These are phyloP conservation scores for Ferrisia virgata DNA, from an alignment of 2,888 invertebrate genomes.

Conservation along the genomic window DNA sequence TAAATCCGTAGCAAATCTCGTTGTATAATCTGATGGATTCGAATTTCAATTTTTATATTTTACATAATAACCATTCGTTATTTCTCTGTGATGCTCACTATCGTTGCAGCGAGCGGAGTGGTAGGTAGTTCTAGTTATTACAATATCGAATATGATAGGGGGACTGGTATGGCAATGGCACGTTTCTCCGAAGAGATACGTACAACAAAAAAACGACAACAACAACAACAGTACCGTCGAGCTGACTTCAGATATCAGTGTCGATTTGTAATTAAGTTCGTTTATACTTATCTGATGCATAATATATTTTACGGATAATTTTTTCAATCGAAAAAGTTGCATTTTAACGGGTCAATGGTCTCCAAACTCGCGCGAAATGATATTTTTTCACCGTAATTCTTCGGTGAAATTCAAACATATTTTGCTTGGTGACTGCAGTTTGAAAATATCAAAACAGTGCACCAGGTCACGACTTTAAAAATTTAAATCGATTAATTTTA, in stretches of 20 bases:
- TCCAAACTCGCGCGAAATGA: too few relatives aligned
- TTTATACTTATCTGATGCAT: constrained; percentile 30
- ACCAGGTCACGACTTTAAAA: too few relatives aligned
- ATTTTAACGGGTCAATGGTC: too few relatives aligned
- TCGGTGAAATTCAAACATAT: too few relatives aligned
- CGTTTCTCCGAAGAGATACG: not conserved
- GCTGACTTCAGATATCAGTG: constrained; percentile 2
- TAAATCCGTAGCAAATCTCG: constrained; percentile 6
- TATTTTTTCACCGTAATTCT: too few relatives aligned
- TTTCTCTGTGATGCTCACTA: not conserved
- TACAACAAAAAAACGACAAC: too few relatives aligned
- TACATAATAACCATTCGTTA: constrained; percentile 22
- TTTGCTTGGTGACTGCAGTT: too few relatives aligned
- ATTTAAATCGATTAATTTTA: too few relatives aligned
- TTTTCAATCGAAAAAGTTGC: not conserved
- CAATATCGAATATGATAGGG: not conserved
- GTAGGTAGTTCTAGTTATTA: not conserved
- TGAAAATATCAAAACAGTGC: too few relatives aligned
- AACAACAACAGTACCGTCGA: too few relatives aligned
- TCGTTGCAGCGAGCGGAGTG: not conserved
- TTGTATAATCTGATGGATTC: constrained; percentile 15
- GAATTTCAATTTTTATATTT: constrained; percentile 34
- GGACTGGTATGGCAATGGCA: not conserved
- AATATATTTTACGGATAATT: not conserved
- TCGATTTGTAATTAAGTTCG: constrained; percentile 24